Conservation (phyloP, 2,888 invertebrate genomes). For the Agonopterix arenella region DNA sequence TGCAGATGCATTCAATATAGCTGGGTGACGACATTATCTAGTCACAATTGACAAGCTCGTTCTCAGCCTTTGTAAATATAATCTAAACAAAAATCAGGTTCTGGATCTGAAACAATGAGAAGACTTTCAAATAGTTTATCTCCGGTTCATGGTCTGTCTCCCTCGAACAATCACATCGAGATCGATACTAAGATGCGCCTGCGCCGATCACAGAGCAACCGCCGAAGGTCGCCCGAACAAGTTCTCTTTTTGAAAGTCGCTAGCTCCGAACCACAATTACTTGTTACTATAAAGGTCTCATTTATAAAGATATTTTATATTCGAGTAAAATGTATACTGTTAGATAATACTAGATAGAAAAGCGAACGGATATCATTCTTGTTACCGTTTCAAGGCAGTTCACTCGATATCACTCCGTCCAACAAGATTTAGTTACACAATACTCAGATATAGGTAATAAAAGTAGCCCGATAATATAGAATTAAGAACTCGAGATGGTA, state of each 20-base stretch:
- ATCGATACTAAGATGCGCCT: constrained; percentile 27
- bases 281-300: neutral
- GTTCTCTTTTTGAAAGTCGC: constrained; percentile 25
- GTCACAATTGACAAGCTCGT: neutral
- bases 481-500: constrained; percentile 35
- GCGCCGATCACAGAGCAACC: constrained; percentile 21
- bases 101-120: constrained; percentile 23
- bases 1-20: too few species aligned
- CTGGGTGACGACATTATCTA: too few species aligned
- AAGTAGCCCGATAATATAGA: constrained; percentile 47
- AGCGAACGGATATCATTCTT: constrained; percentile 59
- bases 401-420: constrained; percentile 36
- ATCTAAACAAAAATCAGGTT: constrained; percentile 1
- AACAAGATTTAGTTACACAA: constrained; percentile 65
- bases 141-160: constrained; percentile 34
- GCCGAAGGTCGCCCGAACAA: constrained; percentile 36
- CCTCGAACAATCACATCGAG: constrained; percentile 28
- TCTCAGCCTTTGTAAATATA: constrained; percentile 1
- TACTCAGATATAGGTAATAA: constrained; percentile 48
- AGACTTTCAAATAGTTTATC: constrained; percentile 24
- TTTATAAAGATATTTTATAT: neutral
- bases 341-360: constrained; percentile 49
- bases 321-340: constrained; percentile 37
- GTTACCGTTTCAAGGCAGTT: constrained; percentile 65
- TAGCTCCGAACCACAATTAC: constrained; percentile 28